Conservation (phyloP, 1,140 invertebrate species). For the Aphaenogaster rudis region DNA sequence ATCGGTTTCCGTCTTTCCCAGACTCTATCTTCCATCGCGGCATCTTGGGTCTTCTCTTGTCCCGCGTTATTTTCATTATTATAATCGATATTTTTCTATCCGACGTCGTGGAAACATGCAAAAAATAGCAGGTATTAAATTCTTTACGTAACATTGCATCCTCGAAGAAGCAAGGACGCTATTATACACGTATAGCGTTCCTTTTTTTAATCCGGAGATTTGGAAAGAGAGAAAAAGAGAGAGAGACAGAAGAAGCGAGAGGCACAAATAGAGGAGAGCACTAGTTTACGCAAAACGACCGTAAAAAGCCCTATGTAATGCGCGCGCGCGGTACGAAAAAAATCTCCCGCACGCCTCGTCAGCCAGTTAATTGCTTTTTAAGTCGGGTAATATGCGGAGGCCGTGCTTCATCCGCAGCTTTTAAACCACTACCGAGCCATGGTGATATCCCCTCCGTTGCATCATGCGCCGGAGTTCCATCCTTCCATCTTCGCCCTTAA, state of each 20-base stretch:
- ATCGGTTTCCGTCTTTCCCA: background rate
- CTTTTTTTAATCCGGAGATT: conserved; percentile 4
- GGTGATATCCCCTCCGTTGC: conserved; percentile 8
- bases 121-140: conserved; percentile 17
- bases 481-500: conserved; percentile 26
- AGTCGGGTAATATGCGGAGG: conserved; percentile 58
- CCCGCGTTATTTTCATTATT: conserved; percentile 21
- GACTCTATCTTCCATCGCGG: conserved; percentile 3
- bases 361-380: conserved; percentile 68
- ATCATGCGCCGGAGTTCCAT: background rate
- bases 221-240: background rate
- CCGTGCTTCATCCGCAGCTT: conserved; percentile 52
- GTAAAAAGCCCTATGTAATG: conserved; percentile 40
- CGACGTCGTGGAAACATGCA: background rate
- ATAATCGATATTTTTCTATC: conserved; percentile 47
- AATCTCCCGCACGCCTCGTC: conserved; percentile 40
- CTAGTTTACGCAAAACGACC: conserved; percentile 28
- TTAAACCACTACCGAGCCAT: conserved; percentile 43
- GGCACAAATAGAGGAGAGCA: conserved; percentile 21
- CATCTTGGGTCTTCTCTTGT: background rate
- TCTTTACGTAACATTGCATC: background rate
- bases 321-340: conserved; percentile 44
- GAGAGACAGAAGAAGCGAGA: background rate
- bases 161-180: background rate
- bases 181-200: background rate